Base-by-base conservation (phyloP, 2,888 invertebrate species). In the Volucella zonaria region DNA sequence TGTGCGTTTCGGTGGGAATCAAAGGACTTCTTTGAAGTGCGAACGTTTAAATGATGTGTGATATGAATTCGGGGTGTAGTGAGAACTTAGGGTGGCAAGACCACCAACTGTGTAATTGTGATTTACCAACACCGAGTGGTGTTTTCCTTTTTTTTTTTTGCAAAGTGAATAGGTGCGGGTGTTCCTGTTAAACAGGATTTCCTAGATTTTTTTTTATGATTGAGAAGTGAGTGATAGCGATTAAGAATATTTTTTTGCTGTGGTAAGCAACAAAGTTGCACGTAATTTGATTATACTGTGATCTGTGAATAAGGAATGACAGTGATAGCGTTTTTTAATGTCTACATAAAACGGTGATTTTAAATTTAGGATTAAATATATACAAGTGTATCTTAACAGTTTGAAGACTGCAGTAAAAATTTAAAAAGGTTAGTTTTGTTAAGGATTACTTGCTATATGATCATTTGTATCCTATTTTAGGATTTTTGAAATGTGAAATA, bases 211-310 rank as follows among this genome's bases (percentile, higher is more conserved):
- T 52, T 73, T 8, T 18, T 58, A 47, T 62, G 47, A 64, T 64
- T 68, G 31, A 42, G 52, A 73, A 52, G 18, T 70, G 2, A 52
- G 38, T 14, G 43, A 66, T 43, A 52, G 38, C 14, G 43, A 66
- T 43, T 68, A 52, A 42, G 45, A 51, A 47, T 18, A 1, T 51
- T 58, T 31, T n/a, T 62, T 43, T 62, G 40, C 81, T 85, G 85
- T 81, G 81, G 61, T 85, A 73, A 71, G 81, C 85, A 85, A 85
- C 76, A 4, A 54, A 85, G 85, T 85, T 85, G 85, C 81, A 49
- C 31, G 31, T 31, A 58, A 9, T 62, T 58, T 23, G 45, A 8
- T 3, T 66, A 31, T 31, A 81, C 51, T 81, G 81, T 80, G 79
- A 76, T 81, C 75, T n/a, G 43, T 58, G 11, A 51, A n/a, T 43